Base-by-base conservation (phyloP, 2,888 invertebrate genomes). In the Rhodophaea formosa region DNA sequence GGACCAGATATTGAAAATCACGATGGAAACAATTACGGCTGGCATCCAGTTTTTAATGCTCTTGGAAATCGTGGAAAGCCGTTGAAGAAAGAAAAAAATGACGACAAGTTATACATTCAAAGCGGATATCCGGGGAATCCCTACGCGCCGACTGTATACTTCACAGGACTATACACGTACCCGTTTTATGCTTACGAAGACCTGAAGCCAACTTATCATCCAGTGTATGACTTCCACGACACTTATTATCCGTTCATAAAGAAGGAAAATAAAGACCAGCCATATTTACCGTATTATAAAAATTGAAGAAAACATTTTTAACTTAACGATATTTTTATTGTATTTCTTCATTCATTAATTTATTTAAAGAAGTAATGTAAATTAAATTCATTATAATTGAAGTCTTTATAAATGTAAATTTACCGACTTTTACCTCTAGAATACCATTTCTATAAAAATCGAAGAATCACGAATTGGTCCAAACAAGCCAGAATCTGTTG, bases 141-240 rank as follows among this genome's bases (percentile, higher is more conserved):
- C 0, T 76, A 71, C 30, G 59, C 68, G 15, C 67, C 72, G 12
- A 61, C 62, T 10, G 68, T 72, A 2, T 72, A 72, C 52, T 46
- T 68, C 35, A 64, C 72, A 10, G 81, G 78, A 43, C 39, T 82
- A 1, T 73, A 82, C 30, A 75, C 79, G 0, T 70, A 71, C 55
- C 83, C 83, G 0, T 80, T 77, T 57, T 77, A 75, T 49, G 63
- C 60, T 3, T 75, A 78, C 57, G 72, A 69, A 44, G 69, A 75
- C 32, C 23, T 66, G 14, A 45, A 59, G 3, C 66, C 72, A 7
- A 63, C 66, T 12, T 69, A 75, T 17, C 71, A 70, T 3, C 66
- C 74, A 2, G 45, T 68, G 12, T 67, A 69, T 35, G 61, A 68
- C 0, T 75, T 77, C 57, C 69, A 72, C 3, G 72, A 72, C 52